Conservation (phyloP, 2,888 invertebrate species). For the Vanessa cardui region DNA sequence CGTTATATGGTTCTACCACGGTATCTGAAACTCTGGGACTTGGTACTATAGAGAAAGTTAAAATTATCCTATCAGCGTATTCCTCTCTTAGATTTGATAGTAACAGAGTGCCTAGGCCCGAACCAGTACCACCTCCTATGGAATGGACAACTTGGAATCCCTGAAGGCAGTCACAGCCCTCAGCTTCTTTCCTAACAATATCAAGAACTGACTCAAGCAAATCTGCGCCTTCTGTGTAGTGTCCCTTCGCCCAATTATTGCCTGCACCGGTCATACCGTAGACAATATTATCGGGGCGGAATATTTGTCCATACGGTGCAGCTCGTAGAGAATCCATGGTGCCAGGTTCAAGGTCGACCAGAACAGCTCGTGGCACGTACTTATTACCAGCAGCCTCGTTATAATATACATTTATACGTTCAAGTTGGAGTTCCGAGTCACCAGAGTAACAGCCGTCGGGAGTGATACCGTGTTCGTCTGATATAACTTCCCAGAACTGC, state of each 20-base stretch:
- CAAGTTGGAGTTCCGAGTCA: constrained; percentile 88
- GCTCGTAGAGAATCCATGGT: constrained; percentile 94
- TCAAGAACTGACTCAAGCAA: constrained; percentile 91
- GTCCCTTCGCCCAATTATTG: constrained; percentile 85
- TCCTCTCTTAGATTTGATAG: constrained; percentile 94
- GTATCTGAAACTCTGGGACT: constrained; percentile 90
- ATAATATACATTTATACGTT: constrained; percentile 90
- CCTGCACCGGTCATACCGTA: constrained; percentile 84
- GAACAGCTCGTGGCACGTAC: constrained; percentile 72
- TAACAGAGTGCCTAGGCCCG: constrained; percentile 84
- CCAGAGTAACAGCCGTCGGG: constrained; percentile 87
- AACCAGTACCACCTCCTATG: constrained; percentile 77
- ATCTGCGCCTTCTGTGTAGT: constrained; percentile 96
- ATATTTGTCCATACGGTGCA: constrained; percentile 92
- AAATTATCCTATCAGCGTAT: constrained; percentile 93
- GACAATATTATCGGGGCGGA: constrained; percentile 94
- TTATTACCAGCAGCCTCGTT: constrained; percentile 85
- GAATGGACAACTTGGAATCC: constrained; percentile 94
- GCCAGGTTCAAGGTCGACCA: constrained; percentile 70
- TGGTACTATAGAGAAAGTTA: constrained; percentile 91
- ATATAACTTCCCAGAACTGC: constrained; percentile 90
- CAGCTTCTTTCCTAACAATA: constrained; percentile 91
- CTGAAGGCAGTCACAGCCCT: constrained; percentile 95
- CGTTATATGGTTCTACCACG: constrained; percentile 89
- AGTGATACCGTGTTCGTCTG: constrained; percentile 90